Evolutionary conservation across 2,888 invertebrate genomes (phyloP), one percentile per base, ranked within the genome.

Genomic region (Nephrocerus scutellatus): DNA sequence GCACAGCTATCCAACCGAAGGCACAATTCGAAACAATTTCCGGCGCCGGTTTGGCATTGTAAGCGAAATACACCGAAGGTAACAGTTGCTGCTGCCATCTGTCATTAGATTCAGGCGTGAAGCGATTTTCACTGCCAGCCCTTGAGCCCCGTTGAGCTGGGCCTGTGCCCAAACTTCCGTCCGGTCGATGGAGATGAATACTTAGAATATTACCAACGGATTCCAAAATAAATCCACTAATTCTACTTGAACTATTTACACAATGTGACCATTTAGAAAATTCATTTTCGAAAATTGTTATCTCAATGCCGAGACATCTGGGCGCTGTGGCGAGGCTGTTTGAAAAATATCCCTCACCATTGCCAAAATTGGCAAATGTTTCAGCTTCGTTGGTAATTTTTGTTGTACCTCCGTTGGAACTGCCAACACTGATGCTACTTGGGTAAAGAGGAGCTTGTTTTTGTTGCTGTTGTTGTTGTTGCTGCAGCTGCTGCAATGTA

Each of bases 1-100:
- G 73, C 43, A 79, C 70, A 4, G 76, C 68, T 41, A 82, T 75
- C 81, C 82, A 84, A 1, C 82, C 82, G 50, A 79, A 83, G 30
- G 77, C 79, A 62, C 83, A 84, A 48, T 74, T 73, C 2, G 77
- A 76, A 16, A 79, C 76, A 3, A 81, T 62, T 16, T 76, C 76
- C 5, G 74, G 72, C 4, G 80, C 64, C 2, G 77, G 72, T 50
- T 77, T 75, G 31, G 80, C 79, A 61, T 74, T 73, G 70, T 80
- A 82, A 62, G 74, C 74, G 41, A 79, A 72, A 48, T 74, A 74
- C 50, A 80, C 52, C 66, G 74, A 73, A 67, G 75, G 74, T 5
- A 72, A 34, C 38, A 41, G 30, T 10, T n/a, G n/a, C 14, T 8
- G 15, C 7, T 8, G 12, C 10, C 21, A 9, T 5, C 14, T 12